A percentile compares a stretch with the other conserved stretches of the same genome.
These are phyloP conservation scores for Fregetta grallaria DNA, from an alignment of 2,113 vertebrate species.

Conservation along the genomic window DNA sequence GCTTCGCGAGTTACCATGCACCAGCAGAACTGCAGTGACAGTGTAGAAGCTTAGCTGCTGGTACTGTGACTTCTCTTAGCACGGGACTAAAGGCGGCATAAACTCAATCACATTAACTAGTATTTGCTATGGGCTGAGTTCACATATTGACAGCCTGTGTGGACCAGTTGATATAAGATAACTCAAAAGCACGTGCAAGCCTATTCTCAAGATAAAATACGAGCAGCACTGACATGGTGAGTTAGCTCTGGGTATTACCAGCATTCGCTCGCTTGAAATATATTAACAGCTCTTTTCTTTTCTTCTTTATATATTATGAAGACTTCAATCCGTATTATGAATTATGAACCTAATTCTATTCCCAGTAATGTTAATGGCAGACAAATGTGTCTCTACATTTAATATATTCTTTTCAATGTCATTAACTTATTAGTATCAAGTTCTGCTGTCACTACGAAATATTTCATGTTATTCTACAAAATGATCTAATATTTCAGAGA, in stretches of 20 bases:
- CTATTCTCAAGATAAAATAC: constrained; percentile 5
- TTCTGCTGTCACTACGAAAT: constrained; percentile 38
- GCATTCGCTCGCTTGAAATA: background rate
- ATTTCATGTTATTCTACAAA: constrained; percentile 9
- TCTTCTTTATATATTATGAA: constrained; percentile 24
- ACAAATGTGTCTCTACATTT: background rate
- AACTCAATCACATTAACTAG: background rate
- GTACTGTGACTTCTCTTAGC: rapidly evolving
- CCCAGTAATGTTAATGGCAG: background rate
- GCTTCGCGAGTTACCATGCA: rapidly evolving
- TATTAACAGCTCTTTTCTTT: constrained; percentile 21
- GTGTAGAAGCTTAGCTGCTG: background rate
- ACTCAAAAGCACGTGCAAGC: background rate
- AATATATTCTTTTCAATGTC: constrained; percentile 26
- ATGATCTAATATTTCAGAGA: background rate
- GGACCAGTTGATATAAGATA: background rate
- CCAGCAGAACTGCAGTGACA: background rate
- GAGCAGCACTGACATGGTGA: background rate
- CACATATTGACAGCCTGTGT: background rate
- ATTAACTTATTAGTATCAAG: constrained; percentile 26
- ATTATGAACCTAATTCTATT: constrained; percentile 22
- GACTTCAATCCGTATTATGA: background rate
- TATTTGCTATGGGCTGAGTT: background rate
- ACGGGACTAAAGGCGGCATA: background rate
- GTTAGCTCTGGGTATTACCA: constrained; percentile 41